Base-by-base conservation (phyloP, 2,113 vertebrate species). In the Psophia crepitans region DNA sequence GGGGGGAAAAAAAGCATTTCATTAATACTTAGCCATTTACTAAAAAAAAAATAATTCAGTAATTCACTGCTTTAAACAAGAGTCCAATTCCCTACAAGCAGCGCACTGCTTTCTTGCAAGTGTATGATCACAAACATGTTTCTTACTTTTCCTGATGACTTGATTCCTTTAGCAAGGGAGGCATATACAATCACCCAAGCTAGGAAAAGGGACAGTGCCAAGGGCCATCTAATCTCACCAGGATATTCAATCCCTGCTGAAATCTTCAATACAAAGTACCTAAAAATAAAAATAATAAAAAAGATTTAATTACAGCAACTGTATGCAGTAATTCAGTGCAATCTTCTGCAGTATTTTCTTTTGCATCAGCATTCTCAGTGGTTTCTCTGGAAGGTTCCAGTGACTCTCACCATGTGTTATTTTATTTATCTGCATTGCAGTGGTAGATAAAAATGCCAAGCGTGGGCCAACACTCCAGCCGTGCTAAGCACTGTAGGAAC, bases 221-320 rank as follows among this genome's bases (percentile, higher is more conserved):
- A 97, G 39, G 99, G 98, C 99, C 99, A 99, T 93, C 99, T 98
- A 74, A 99, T 98, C 96, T 99, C 99, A 41, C 99, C 99, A 11
- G 99, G 99, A 94, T 98, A 99, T 89, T 99, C 99, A 87, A 99
- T 99, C 65, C 99, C 99, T 93, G 99, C 99, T 56, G 99, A 99
- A 97, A 99, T 99, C 98, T 99, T 99, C 98, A 99, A 92, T 58
- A 99, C 99, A 90, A 99, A 99, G 97, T 99, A 99, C 97, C 99
- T 99, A 97, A 53, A 37, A 87, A 75, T 18, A n/a, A 88, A 37
- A 17, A 32, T 5, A 23, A 37, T 20, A 32, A 1, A 0, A 9
- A 49, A 73, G 44, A 73, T 82, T 14, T 48, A 84, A 39, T 32
- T 10, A 49, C 12, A 60, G 8, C 16, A 56, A 65, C 21, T 39